A percentile compares a stretch with the other conserved stretches of the same genome.
These are phyloP conservation scores for Lithophane leautieri DNA, from an alignment of 2,888 invertebrate genomes.

Conservation along the genomic window DNA sequence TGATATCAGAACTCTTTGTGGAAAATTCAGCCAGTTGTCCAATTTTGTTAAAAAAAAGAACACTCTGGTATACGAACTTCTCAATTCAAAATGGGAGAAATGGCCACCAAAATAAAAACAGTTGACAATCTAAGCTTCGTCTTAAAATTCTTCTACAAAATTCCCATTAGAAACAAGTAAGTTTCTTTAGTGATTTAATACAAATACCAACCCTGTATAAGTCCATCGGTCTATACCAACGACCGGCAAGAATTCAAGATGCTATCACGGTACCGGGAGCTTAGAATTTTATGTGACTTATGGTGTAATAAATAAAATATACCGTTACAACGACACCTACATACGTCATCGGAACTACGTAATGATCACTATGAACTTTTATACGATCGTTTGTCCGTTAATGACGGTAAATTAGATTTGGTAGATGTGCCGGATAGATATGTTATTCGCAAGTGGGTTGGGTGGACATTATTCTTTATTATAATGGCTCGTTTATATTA, in stretches of 20 bases:
- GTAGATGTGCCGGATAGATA: conserved; percentile 58
- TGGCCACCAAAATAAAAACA: not conserved
- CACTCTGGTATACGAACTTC: not conserved
- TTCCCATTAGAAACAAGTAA: conserved; percentile 21
- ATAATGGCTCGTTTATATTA: conserved; percentile 54
- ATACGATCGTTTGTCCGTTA: conserved; percentile 58
- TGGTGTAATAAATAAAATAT: conserved; percentile 87
- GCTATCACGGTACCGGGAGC: conserved; percentile 84
- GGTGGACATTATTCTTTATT: conserved; percentile 53
- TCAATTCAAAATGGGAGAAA: conserved; percentile 19
- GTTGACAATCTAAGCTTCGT: conserved; percentile 12
- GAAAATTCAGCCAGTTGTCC: not conserved
- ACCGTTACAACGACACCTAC: conserved; percentile 86
- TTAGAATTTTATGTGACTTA: conserved; percentile 88
- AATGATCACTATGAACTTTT: conserved; percentile 65
- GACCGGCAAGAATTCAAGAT: conserved; percentile 85
- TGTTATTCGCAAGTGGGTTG: conserved; percentile 57
- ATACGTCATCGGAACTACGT: conserved; percentile 80
- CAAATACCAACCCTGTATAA: conserved; percentile 59
- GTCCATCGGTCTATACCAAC: conserved; percentile 63
- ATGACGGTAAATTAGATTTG: conserved; percentile 54
- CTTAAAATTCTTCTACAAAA: conserved; percentile 33
- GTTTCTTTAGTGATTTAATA: conserved; percentile 48
- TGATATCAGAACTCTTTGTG: conserved; percentile 52
- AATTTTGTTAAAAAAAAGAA: not conserved